Base-by-base conservation (phyloP, 2,888 invertebrate species). In the Meteorus colon region DNA sequence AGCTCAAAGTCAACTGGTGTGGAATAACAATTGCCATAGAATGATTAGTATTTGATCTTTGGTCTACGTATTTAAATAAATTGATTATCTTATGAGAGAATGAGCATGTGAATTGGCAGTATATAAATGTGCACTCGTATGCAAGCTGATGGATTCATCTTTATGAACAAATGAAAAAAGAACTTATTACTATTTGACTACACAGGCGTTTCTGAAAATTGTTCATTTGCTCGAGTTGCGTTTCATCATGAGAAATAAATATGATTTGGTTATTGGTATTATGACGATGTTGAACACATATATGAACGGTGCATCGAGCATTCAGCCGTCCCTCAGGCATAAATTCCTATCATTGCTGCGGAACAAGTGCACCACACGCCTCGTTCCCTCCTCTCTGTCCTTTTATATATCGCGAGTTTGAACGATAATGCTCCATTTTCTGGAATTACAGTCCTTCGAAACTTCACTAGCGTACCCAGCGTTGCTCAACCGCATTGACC, bases 341-440 rank as follows among this genome's bases (percentile, higher is more conserved):
- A 31, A 73, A 67, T 73, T 67, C 60, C 24, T 67, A 73, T 73
- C 73, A 73, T 51, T 67, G 29, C 59, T 67, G 55, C 37, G 55
- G 66, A 73, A 66, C 55, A 66, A 73, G 66, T 73, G 73, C 66
- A 27, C 55, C 66, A 55, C 66, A 37, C 59, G 45, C 59, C 59
- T 29, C 19, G 14, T 27, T 37, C 31, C 34, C n/a, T 62, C 27
- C 41, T 34, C 19, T 6, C 19, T 48, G 6, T 63, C 27, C 48
- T 37, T 27, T 37, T 66, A 12, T 41, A 41, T 41, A 65, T 65
- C 51, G 34, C 29, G 19, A 68, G 41, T 60, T 24, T 62, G n/a
- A 62, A 74, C 48, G 68, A 74, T 69, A 68, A 74, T 74, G 63
- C 63, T 48, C 24, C 68, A 74, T 74, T 74, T 69, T 68, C 45